Base-by-base conservation (phyloP, 2,888 invertebrate genomes). In the Platycheirus albimanus region DNA sequence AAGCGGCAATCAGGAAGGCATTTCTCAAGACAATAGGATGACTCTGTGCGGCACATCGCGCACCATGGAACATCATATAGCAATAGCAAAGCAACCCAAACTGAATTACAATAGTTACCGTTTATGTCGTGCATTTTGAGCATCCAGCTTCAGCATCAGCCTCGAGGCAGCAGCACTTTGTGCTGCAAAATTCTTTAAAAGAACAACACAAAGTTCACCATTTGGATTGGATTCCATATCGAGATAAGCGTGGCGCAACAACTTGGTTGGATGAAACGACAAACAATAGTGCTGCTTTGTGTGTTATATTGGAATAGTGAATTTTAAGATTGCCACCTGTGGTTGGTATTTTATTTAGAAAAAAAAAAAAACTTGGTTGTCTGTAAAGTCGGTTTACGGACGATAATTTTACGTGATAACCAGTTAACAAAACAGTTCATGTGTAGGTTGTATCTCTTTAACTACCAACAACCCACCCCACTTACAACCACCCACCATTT, bases 91-190 rank as follows among this genome's bases (percentile, higher is more conserved):
- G 36, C 30, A 49, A 49, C 36, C 75, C 76, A 52, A 81, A 47
- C 49, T 72, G 83, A 83, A 83, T 78, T 83, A 83, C 78, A 83
- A 83, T 83, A 78, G 78, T 78, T 78, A 78, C 83, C 78, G 83
- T 83, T 83, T 78, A 78, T 78, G 83, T 83, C 78, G 83, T 83
- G 78, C 78, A 74, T 78, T 78, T 72, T 83, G 69, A 78, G 30
- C 30, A 58, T 74, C 49, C 58, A 28, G 24, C 13, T 10, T 8
- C 36, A 20, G 13, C n/a, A n/a, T n/a, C n/a, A 38, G 24, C 63
- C 51, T 63, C 71, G 61, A 51, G 66, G 47, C 36, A 45, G 51
- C 56, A 71, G 45, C 41, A 58, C 13, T 67, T 67, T 66, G 71
- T 58, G 63, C 47, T 58, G 58, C 58, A 58, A 52, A 61, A 51